Evolutionary conservation across 2,888 invertebrate species (phyloP).

Genomic region (Xestia rhomboidea): DNA sequence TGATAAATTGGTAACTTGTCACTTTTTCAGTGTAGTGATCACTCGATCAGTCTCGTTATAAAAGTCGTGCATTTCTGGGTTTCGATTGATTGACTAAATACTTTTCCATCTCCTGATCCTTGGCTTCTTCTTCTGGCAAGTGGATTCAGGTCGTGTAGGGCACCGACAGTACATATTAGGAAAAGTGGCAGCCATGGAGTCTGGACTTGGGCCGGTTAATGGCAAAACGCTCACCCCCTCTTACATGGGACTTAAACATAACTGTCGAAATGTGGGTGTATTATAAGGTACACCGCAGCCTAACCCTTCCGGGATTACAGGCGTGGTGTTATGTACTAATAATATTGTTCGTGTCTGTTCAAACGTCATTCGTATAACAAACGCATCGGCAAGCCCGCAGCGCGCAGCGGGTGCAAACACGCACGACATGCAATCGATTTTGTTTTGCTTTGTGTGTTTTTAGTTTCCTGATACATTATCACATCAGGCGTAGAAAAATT

Average conservation of each 20-base stretch:
- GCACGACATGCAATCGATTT: slow-evolving; percentile 27
- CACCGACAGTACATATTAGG: background rate
- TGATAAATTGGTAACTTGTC: no score
- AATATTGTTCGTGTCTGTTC: background rate
- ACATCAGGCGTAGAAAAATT: background rate
- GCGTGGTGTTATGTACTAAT: background rate
- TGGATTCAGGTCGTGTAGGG: background rate
- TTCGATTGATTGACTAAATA: no score
- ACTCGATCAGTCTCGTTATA: background rate
- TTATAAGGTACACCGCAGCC: background rate
- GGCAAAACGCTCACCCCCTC: background rate
- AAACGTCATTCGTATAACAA: slow-evolving; percentile 13
- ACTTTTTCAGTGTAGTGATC: background rate
- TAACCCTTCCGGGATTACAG: background rate
- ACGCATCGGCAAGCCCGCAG: background rate
- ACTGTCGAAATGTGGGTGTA: background rate
- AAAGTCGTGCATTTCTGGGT: background rate
- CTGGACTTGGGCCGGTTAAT: background rate
- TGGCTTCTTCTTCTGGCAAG: no score
- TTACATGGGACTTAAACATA: background rate
- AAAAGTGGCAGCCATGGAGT: background rate
- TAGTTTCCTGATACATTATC: background rate
- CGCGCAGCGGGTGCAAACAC: background rate
- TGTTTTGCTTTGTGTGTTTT: slow-evolving; percentile 18
- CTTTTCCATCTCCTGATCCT: no score